Conservation (phyloP, 2,113 vertebrate species). For the Ciconia maguari region DNA sequence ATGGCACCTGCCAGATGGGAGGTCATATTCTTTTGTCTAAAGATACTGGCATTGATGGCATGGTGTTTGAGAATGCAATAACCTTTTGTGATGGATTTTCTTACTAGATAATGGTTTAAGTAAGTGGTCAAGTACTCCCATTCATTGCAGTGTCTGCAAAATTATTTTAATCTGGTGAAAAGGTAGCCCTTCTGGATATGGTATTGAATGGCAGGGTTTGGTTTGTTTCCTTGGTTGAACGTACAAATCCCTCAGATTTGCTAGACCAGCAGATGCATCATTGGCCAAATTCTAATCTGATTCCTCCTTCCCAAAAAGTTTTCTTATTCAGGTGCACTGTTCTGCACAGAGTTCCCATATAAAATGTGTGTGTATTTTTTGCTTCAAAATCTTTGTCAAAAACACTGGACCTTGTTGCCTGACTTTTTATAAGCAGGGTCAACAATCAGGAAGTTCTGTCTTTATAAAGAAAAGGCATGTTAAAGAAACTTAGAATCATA, state of each 20-base stretch:
- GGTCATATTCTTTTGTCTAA: background rate
- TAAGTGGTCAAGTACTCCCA: background rate
- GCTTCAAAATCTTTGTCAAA: background rate
- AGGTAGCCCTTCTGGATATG: background rate
- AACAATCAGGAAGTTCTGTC: background rate
- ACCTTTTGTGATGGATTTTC: background rate
- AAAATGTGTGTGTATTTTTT: background rate
- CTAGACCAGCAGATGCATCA: background rate
- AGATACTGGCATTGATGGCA: background rate
- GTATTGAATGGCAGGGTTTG: background rate
- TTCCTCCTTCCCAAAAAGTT: background rate
- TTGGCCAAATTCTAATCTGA: background rate
- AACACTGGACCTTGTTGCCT: background rate
- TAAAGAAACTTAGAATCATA: background rate
- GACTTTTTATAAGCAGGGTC: background rate
- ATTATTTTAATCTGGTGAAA: background rate
- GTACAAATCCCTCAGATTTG: background rate
- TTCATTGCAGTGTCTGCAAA: background rate
- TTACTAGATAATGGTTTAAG: background rate
- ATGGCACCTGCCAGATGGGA: constrained; percentile 9
- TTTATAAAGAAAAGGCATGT: background rate
- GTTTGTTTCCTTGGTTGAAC: background rate
- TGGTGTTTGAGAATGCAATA: background rate
- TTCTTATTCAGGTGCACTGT: background rate
- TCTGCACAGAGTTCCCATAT: background rate